Evolutionary conservation across 2,797 vertebrate species (phyloP).

Genomic region (Manis crassicaudata): DNA sequence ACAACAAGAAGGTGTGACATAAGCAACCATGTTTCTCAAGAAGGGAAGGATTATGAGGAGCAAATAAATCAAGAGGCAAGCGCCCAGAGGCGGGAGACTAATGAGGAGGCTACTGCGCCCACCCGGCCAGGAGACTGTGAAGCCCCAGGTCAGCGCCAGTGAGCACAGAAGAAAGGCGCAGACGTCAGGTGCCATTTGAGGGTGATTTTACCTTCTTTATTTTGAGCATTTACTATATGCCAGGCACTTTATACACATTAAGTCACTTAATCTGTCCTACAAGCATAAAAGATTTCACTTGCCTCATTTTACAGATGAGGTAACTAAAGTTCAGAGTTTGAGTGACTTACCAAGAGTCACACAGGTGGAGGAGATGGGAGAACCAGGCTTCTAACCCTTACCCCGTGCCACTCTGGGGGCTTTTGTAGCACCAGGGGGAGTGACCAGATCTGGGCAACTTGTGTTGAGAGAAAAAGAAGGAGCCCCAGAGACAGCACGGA

Average conservation of each 20-base stretch:
- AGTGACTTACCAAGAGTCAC: not conserved
- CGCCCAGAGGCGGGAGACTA: not conserved
- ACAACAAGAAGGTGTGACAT: not conserved
- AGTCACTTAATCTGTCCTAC: not conserved
- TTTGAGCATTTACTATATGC: not conserved
- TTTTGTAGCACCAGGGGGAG: not conserved
- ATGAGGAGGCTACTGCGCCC: not conserved
- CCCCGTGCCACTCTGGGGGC: not conserved
- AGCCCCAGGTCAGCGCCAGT: not conserved
- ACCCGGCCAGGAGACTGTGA: accelerated
- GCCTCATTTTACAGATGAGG: not conserved
- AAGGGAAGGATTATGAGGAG: not conserved
- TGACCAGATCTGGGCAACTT: not conserved
- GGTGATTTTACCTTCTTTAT: not conserved
- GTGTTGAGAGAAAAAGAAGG: not conserved
- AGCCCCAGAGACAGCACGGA: not conserved
- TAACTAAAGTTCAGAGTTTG: not conserved
- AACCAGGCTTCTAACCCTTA: not conserved
- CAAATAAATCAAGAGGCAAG: not conserved
- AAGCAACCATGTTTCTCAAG: not conserved
- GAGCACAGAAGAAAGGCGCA: not conserved
- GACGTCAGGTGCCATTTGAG: not conserved
- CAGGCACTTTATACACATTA: not conserved
- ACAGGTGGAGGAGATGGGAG: not conserved
- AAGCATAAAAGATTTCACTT: not conserved